Evolutionary conservation across 1,140 invertebrate genomes (phyloP), one percentile per base, ranked within the genome.

Genomic region (Venturia canescens): DNA sequence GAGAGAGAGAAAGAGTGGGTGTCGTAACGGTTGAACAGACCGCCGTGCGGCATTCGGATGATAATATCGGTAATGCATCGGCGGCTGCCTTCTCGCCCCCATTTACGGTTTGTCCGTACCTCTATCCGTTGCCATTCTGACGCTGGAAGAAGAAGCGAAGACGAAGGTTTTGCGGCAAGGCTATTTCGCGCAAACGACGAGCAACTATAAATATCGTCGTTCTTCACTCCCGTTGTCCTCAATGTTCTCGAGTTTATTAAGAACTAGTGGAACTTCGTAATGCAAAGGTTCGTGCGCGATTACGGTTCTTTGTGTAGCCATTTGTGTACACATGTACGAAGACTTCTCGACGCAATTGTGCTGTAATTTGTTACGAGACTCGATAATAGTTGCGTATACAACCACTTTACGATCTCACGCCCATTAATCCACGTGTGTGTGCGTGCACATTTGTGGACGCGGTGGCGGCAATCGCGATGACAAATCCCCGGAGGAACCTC

Each of bases 21-120:
- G 74, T 76, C 74, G 74, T 63, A 63, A 76, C 27, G 50, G 27
- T 29, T 48, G 26, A 26, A 63, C 18, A 26, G 34, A 18, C 34
- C 34, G 34, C 15, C 34, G 21, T 31, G 15, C 16, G 34, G 38
- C 5, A 21, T 26, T 38, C 60, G 74, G 74, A 38, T 50, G 50
- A 76, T 76, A 63, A 76, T 76, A 48, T 76, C 74, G 21, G 74
- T 60, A 76, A 76, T 76, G 74, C 50, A 57, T 76, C 74, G 74
- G 34, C 74, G 60, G 60, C 60, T 21, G 1, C 57, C n/a, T 26
- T 27, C 57, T 76, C 74, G 57, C 57, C 27, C 53, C 74, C 74
- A 76, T 76, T 38, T 76, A 76, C 57, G 74, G 74, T 63, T 26
- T 63, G 60, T 23, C 50, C 60, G 13, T 63, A 76, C 3, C 50